Conservation (phyloP, 2,888 invertebrate species). For the Cataglyphis albicans region DNA sequence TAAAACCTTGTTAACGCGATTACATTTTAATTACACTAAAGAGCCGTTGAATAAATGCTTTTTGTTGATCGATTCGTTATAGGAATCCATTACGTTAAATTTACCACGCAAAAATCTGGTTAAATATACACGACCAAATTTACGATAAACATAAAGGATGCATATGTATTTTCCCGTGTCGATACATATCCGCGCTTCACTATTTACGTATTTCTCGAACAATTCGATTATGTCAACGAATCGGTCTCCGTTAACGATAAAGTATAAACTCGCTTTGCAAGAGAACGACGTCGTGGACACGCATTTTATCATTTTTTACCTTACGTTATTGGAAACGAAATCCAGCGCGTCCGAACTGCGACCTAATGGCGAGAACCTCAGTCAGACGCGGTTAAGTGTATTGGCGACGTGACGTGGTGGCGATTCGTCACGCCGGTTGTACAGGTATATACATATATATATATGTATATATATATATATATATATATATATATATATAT, state of each 20-base stretch:
- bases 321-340: conserved; percentile 21
- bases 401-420: conserved; percentile 64
- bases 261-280: neutral
- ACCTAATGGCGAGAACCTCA: conserved; percentile 49
- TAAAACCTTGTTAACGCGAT: neutral
- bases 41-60: neutral
- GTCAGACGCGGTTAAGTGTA: conserved; percentile 65
- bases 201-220: conserved; percentile 22
- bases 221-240: neutral
- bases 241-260: conserved; percentile 13
- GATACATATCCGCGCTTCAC: conserved; percentile 2
- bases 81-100: conserved; percentile 13
- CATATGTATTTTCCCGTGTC: neutral
- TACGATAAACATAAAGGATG: conserved; percentile 19
- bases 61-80: neutral
- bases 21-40: neutral
- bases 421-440: conserved; percentile 71
- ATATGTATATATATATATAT: neutral
- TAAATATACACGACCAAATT: conserved; percentile 17
- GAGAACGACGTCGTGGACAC: too few species aligned
- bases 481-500: too few species aligned
- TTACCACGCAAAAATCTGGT: conserved; percentile 12
- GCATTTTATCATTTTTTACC: neutral
- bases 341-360: neutral
- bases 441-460: conserved; percentile 52